Percentiles rank a stretch among this genome's conserved stretches.
phyloP scores from a whole-genome alignment of 2,113 vertebrate genomes.

The Tenebrosternarchus preto region DNA sequence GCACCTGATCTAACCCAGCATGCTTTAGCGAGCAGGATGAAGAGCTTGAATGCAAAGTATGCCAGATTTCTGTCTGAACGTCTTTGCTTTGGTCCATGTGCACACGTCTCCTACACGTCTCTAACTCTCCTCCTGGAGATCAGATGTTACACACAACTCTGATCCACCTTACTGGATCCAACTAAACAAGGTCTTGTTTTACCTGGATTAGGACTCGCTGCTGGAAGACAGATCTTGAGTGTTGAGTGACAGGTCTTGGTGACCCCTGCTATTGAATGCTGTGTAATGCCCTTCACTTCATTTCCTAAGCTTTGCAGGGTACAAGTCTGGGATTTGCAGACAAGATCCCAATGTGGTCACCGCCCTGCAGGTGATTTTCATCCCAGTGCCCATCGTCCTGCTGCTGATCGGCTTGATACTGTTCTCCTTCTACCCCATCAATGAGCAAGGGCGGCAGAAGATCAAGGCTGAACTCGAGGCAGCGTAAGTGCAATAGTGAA shows the following conservation, averaged over 20 bases:
- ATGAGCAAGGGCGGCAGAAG: slow-evolving; percentile 60
- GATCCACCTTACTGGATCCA: no score
- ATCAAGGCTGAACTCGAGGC: slow-evolving; percentile 58
- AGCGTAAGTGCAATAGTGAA: slow-evolving; percentile 34
- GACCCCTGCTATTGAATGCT: background rate
- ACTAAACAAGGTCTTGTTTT: no score
- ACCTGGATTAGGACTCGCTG: background rate
- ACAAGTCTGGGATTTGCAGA: slow-evolving; percentile 57
- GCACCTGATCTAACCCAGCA: background rate
- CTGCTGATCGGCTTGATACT: slow-evolving; percentile 61
- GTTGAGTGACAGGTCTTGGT: background rate
- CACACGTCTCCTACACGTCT: no score
- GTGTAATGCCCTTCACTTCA: background rate
- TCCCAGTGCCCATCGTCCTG: slow-evolving; percentile 62
- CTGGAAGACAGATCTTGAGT: background rate
- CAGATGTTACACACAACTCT: no score
- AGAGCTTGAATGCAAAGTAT: background rate
- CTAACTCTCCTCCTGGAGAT: no score
- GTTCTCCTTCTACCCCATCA: slow-evolving; percentile 70
- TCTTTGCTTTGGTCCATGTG: no score
- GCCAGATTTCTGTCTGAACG: background rate
- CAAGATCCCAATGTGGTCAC: slow-evolving; percentile 52
- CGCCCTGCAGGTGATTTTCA: slow-evolving; percentile 64
- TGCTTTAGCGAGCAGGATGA: background rate
- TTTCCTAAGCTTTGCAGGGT: slow-evolving; percentile 68